Evolutionary conservation across 2,888 invertebrate species (phyloP), one percentile per base, ranked within the genome.

Genomic region (Apotomis betuletana): DNA sequence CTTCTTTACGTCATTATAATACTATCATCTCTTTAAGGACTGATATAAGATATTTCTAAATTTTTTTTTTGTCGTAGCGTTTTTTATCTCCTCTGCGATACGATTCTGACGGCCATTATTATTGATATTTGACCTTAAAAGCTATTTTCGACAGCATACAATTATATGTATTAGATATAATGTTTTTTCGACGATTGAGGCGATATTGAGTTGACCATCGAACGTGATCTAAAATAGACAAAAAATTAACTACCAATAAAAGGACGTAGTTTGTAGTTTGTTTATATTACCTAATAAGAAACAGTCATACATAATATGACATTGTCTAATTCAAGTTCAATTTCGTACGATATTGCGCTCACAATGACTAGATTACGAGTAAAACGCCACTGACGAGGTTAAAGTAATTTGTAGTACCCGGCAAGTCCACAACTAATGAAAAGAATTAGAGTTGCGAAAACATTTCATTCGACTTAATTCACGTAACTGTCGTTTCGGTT

Each of bases 91-190:
- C 59, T 60, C 46, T 15, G 65, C 44, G 61, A 61, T 67, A 67
- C 55, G 10, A 58, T 67, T 62, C 57, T n/a, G 55, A 67, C 55
- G 49, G 51, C 51, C 13, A 44, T 71, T 71, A 71, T 61, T 71
- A 71, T 71, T 71, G 51, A 67, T 67, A 67, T 67, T 67, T 71
- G 71, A 71, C 71, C 71, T 71, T 71, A 71, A 71, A 67, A 67
- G 61, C 55, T 62, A 71, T 71, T 71, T 71, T 71, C 67, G 67
- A 57, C 65, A 61, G 61, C 67, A 27, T 71, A 67, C 67, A 67
- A 71, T 71, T 71, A 71, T 71, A 60, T 70, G 61, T 67, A 71
- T 61, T 70, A 54, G 65, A 70, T 60, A 64, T 52, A 44, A 69
- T 70, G 67, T 67, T 71, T 71, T 69, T 69, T 67, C 67, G 41